Percentiles rank a stretch among this genome's conserved stretches.
These are phyloP conservation scores for Troilus luridus DNA, from an alignment of 2,888 invertebrate species.

Conservation along the genomic window DNA sequence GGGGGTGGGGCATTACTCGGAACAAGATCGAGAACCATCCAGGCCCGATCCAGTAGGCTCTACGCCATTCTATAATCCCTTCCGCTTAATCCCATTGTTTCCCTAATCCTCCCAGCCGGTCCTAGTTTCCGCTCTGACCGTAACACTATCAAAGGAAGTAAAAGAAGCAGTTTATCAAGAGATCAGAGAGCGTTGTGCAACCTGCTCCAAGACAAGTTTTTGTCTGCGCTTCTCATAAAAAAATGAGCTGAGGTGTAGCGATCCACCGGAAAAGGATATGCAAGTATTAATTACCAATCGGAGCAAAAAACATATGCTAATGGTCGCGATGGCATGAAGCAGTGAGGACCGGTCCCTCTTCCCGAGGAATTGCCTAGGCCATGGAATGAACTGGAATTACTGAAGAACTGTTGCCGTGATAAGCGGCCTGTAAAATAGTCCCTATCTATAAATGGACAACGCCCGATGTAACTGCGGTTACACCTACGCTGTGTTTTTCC, in stretches of 20 bases:
- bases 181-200: slow-evolving; percentile 4
- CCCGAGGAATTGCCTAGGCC: background rate
- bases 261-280: slow-evolving; percentile 44
- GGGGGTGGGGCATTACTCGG: no score
- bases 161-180: background rate
- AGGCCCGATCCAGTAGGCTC: no score
- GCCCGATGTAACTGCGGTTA: background rate
- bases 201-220: slow-evolving; percentile 16
- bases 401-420: slow-evolving; percentile 18
- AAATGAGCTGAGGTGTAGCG: slow-evolving; percentile 8
- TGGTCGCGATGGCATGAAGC: slow-evolving; percentile 5
- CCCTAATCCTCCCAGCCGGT: no score
- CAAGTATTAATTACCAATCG: slow-evolving; percentile 44
- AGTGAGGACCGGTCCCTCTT: slow-evolving; percentile 3
- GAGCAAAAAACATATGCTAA: slow-evolving; percentile 44
- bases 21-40: no score
- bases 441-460: background rate
- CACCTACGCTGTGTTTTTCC: background rate
- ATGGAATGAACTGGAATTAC: background rate
- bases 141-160: background rate
- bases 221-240: slow-evolving; percentile 18
- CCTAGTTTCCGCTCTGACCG: no score
- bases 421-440: slow-evolving; percentile 33
- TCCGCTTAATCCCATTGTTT: no score
- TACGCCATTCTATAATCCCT: no score